phyloP scores from a whole-genome alignment of 2,113 vertebrate genomes.

The Gambusia holbrooki region DNA sequence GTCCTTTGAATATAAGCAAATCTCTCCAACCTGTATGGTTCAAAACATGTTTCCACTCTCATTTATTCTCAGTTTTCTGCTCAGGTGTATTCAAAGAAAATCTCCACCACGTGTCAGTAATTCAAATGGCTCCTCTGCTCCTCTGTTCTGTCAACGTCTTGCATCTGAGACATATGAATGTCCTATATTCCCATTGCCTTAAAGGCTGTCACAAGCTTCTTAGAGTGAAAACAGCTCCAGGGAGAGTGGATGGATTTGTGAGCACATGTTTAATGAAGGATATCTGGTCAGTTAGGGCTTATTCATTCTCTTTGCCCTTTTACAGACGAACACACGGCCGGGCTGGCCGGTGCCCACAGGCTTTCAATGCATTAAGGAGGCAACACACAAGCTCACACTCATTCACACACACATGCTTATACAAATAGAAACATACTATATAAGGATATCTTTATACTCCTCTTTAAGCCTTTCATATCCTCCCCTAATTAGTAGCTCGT shows the following conservation, averaged over 20 bases:
- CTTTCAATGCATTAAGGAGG: conserved; percentile 72
- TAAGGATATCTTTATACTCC: conserved; percentile 56
- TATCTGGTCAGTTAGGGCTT: conserved; percentile 77
- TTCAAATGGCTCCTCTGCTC: conserved; percentile 26
- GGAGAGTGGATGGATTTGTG: conserved; percentile 64
- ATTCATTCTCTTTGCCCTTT: conserved; percentile 76
- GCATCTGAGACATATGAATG: conserved; percentile 11
- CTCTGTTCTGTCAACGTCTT: conserved; percentile 1
- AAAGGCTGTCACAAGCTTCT: conserved; percentile 41
- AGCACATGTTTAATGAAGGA: conserved; percentile 75
- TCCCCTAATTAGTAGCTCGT: conserved; percentile 56
- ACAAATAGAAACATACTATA: conserved; percentile 6
- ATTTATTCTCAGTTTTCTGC: conserved; percentile 11
- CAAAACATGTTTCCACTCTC: not conserved
- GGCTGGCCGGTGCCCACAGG: conserved; percentile 65
- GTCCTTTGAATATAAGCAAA: conserved; percentile 42
- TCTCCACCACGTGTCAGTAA: conserved; percentile 6
- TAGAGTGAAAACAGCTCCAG: conserved; percentile 50
- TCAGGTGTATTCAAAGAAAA: conserved; percentile 33
- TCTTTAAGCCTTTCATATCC: conserved; percentile 48
- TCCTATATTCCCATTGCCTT: conserved; percentile 28
- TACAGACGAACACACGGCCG: conserved; percentile 60
- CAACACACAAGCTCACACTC: conserved; percentile 37
- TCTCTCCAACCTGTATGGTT: conserved; percentile 2
- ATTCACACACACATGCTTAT: conserved; percentile 14